Evolutionary conservation across 1,140 invertebrate species (phyloP).

Genomic region (Drosophila micromelanica): DNA sequence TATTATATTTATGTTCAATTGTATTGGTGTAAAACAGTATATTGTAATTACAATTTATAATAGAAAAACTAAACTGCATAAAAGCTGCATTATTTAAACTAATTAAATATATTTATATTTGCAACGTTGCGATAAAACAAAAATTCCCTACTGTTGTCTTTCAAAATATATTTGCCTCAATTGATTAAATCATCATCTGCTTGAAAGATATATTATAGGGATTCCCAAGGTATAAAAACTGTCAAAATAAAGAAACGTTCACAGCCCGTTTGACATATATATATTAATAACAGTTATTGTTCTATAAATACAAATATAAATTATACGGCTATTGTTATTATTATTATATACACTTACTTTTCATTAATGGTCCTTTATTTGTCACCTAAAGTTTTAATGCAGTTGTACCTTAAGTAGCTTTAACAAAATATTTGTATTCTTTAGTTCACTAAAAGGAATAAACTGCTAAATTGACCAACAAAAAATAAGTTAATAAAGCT

Average conservation of each 20-base stretch:
- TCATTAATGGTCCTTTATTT: slow-evolving; percentile 12
- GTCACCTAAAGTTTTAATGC: slow-evolving; percentile 11
- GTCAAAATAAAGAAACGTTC: neutral
- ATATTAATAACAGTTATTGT: slow-evolving; percentile 4
- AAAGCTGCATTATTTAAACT: slow-evolving; percentile 4
- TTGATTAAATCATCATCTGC: slow-evolving; percentile 1
- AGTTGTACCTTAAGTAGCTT: slow-evolving; percentile 26
- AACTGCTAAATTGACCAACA: slow-evolving; percentile 6
- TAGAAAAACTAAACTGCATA: slow-evolving; percentile 5
- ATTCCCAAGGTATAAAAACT: slow-evolving; percentile 3
- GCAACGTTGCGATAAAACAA: neutral
- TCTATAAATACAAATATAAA: slow-evolving; percentile 3
- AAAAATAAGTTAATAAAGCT: neutral
- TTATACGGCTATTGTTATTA: slow-evolving; percentile 8
- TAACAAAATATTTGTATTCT: slow-evolving; percentile 32
- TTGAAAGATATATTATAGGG: neutral
- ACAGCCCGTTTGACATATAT: slow-evolving; percentile 4
- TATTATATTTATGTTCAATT: slow-evolving; percentile 24
- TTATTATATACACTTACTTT: slow-evolving; percentile 9
- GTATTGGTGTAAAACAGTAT: slow-evolving; percentile 25
- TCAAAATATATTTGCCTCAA: neutral
- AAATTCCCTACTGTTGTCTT: neutral
- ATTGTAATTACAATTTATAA: slow-evolving; percentile 22
- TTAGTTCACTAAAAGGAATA: slow-evolving; percentile 34
- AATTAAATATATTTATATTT: neutral